Conservation (phyloP, 1,140 invertebrate species). For the Drosophila murphyi region DNA sequence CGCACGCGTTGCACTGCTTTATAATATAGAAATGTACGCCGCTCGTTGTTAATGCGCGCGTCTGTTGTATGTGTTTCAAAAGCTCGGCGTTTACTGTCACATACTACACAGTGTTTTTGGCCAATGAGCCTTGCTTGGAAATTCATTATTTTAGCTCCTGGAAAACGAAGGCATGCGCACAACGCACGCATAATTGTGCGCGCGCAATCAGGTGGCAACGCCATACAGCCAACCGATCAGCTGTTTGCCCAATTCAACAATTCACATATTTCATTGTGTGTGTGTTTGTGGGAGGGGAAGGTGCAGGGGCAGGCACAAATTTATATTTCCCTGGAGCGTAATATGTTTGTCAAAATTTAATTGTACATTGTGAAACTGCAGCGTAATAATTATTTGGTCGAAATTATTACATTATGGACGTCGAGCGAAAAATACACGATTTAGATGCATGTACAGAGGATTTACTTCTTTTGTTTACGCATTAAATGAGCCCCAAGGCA, state of each 20-base stretch:
- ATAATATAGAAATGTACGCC: slow-evolving; percentile 18
- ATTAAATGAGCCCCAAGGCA: slow-evolving; percentile 50
- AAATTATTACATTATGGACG: slow-evolving; percentile 67
- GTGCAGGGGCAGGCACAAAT: slow-evolving; percentile 1
- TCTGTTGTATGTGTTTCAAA: slow-evolving; percentile 58
- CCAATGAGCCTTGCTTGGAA: slow-evolving; percentile 56
- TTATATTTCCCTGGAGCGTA: slow-evolving; percentile 50
- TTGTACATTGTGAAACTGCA: slow-evolving; percentile 55
- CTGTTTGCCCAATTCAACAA: slow-evolving; percentile 53
- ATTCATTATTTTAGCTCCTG: slow-evolving; percentile 38
- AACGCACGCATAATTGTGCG: slow-evolving; percentile 31
- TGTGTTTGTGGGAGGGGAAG: background rate
- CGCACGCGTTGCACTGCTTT: background rate
- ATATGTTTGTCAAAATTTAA: slow-evolving; percentile 68
- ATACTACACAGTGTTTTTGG: slow-evolving; percentile 33
- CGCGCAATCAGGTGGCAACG: slow-evolving; percentile 58
- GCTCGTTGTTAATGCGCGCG: slow-evolving; percentile 37
- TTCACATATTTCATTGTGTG: slow-evolving; percentile 46
- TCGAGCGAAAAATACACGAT: slow-evolving; percentile 15
- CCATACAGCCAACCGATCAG: slow-evolving; percentile 39
- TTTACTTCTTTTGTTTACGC: background rate
- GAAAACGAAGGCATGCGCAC: slow-evolving; percentile 62
- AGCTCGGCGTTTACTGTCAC: slow-evolving; percentile 71
- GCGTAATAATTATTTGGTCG: slow-evolving; percentile 66
- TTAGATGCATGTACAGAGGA: background rate